These are phyloP conservation scores for Andrena trimmerana DNA, from an alignment of 2,888 invertebrate species.

Conservation along the genomic window DNA sequence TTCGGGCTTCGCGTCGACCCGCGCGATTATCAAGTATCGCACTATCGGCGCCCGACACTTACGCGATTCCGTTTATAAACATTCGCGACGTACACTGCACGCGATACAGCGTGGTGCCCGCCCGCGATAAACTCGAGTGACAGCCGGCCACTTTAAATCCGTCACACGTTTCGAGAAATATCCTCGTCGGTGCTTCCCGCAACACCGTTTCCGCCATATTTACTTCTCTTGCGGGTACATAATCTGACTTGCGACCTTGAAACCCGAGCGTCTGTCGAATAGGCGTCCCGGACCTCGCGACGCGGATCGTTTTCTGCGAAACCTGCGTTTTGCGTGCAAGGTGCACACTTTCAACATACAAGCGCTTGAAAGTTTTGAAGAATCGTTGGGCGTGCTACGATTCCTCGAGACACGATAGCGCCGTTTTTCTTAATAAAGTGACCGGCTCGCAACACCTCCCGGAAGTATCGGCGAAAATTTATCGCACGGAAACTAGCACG, in stretches of 20 bases:
- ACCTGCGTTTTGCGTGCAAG: slow-evolving; percentile 8
- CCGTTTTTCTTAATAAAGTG: not conserved
- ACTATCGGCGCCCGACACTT: slow-evolving; percentile 14
- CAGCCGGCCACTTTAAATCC: not conserved
- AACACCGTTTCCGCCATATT: slow-evolving; percentile 46
- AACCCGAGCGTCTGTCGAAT: not conserved
- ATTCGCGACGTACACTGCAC: slow-evolving; percentile 53
- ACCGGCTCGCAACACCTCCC: not conserved
- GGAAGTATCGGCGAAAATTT: not conserved
- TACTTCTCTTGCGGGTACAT: slow-evolving; percentile 34
- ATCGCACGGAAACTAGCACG: slow-evolving; percentile 20
- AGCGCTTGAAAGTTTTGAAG: too few species aligned
- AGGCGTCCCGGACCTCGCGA: not conserved
- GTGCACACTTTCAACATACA: too few species aligned
- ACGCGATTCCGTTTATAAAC: slow-evolving; percentile 57
- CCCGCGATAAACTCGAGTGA: slow-evolving; percentile 21
- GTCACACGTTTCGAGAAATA: not conserved
- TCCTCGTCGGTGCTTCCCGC: not conserved
- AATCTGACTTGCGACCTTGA: slow-evolving; percentile 49
- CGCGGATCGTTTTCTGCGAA: not conserved
- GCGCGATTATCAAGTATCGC: not conserved
- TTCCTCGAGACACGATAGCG: not conserved
- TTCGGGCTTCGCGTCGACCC: not conserved
- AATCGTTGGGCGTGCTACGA: too few species aligned
- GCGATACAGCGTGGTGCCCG: slow-evolving; percentile 10